Evolutionary conservation across 1,140 invertebrate genomes (phyloP).

Genomic region (Marisa cornuarietis): DNA sequence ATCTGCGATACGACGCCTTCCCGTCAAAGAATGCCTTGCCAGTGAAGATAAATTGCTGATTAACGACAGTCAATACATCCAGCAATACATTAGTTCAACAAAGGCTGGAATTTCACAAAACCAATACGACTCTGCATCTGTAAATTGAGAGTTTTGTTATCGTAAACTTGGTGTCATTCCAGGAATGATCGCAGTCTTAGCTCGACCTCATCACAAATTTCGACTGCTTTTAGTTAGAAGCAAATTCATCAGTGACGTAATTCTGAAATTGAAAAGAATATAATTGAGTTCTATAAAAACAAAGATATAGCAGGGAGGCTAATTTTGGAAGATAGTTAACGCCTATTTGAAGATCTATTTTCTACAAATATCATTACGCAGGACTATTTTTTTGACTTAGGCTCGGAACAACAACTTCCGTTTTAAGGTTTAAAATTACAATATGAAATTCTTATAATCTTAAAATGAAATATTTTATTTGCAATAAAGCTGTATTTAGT

Average conservation of each 20-base stretch:
- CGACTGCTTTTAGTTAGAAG: too few relatives aligned
- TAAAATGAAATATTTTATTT: neutral
- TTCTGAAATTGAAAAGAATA: too few relatives aligned
- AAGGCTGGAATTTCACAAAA: neutral
- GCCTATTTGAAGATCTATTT: too few relatives aligned
- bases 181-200: conserved; percentile 13
- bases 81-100: neutral
- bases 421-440: neutral
- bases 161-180: conserved; percentile 15
- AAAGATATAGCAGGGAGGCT: too few relatives aligned
- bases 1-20: neutral
- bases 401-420: neutral
- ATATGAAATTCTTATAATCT: neutral
- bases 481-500: too few relatives aligned
- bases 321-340: too few relatives aligned
- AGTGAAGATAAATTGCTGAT: neutral
- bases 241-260: too few relatives aligned
- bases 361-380: too few relatives aligned
- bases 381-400: neutral
- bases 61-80: neutral
- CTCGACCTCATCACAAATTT: conserved; percentile 12
- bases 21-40: neutral
- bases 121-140: neutral
- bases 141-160: conserved; percentile 8
- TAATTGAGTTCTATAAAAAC: too few relatives aligned